Conservation (phyloP, 2,797 vertebrate species). For the Melanotaenia trifasciata region DNA sequence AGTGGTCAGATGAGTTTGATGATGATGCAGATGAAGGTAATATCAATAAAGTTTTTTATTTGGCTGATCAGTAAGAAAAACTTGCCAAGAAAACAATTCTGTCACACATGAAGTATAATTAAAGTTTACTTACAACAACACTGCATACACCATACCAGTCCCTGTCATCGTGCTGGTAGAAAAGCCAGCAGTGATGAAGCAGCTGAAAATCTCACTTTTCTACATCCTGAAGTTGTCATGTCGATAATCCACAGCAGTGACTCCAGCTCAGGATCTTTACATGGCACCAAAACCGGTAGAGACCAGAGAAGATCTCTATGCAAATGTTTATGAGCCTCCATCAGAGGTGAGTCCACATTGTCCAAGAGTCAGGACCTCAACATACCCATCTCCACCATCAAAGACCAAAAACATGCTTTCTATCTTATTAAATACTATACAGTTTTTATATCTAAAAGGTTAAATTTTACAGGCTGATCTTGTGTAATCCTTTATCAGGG, state of each 20-base stretch:
- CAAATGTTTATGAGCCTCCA: constrained; percentile 16
- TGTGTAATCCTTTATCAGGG: too few species aligned
- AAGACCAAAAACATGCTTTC: not conserved
- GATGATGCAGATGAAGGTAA: constrained; percentile 55
- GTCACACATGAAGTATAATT: too few species aligned
- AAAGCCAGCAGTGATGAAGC: too few species aligned
- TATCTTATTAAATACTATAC: too few species aligned
- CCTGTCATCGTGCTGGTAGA: too few species aligned
- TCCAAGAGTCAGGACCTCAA: not conserved
- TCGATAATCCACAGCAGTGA: constrained; percentile 9
- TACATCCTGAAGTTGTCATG: not conserved
- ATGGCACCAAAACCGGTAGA: fast-evolving
- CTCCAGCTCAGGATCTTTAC: constrained; percentile 16
- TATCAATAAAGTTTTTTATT: not conserved
- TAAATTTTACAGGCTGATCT: too few species aligned
- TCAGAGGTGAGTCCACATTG: constrained; percentile 18
- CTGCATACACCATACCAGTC: too few species aligned
- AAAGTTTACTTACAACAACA: too few species aligned
- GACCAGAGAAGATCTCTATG: constrained; percentile 37
- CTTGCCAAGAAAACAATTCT: too few species aligned
- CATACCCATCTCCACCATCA: not conserved
- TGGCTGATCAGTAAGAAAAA: too few species aligned
- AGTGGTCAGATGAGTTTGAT: constrained; percentile 80
- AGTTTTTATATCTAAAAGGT: too few species aligned
- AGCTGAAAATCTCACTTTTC: not conserved